Percentiles rank a stretch among this genome's conserved stretches.
Evolutionary conservation across 2,113 vertebrate species (phyloP).

Genomic region (Calyptomena viridis): DNA sequence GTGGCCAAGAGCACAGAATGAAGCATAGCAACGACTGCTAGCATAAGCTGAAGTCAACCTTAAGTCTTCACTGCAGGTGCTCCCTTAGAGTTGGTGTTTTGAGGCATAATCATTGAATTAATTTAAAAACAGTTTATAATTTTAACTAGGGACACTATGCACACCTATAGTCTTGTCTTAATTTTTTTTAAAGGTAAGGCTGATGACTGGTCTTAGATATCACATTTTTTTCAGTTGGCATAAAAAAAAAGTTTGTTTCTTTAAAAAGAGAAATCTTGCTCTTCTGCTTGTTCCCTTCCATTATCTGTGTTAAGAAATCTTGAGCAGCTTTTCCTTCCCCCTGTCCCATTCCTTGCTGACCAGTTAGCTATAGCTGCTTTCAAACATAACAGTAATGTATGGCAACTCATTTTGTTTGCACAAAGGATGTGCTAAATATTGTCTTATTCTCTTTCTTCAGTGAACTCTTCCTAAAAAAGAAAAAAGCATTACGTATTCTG

Average conservation of each 20-base stretch:
- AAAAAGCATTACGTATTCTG: not conserved
- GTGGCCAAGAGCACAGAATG: fast-evolving
- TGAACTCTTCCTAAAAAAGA: not conserved
- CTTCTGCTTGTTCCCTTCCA: not conserved
- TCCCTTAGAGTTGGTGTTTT: not conserved
- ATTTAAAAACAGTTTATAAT: not conserved
- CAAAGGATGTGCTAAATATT: not conserved
- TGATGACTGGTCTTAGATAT: not conserved
- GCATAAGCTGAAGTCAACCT: not conserved
- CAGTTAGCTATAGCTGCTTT: not conserved
- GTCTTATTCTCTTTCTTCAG: not conserved
- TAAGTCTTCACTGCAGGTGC: not conserved
- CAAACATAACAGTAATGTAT: not conserved
- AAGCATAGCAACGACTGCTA: not conserved
- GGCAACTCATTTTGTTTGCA: not conserved
- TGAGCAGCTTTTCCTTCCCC: not conserved
- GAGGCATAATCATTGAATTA: not conserved
- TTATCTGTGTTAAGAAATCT: not conserved
- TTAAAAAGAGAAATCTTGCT: not conserved
- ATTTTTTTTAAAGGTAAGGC: not conserved
- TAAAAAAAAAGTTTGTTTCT: fast-evolving
- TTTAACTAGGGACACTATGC: not conserved
- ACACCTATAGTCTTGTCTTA: not conserved
- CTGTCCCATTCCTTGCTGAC: not conserved
- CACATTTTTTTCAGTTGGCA: not conserved